A percentile compares a stretch with the other conserved stretches of the same genome.
These are phyloP conservation scores for Leptothorax acervorum DNA, from an alignment of 2,888 invertebrate genomes.

Conservation along the genomic window DNA sequence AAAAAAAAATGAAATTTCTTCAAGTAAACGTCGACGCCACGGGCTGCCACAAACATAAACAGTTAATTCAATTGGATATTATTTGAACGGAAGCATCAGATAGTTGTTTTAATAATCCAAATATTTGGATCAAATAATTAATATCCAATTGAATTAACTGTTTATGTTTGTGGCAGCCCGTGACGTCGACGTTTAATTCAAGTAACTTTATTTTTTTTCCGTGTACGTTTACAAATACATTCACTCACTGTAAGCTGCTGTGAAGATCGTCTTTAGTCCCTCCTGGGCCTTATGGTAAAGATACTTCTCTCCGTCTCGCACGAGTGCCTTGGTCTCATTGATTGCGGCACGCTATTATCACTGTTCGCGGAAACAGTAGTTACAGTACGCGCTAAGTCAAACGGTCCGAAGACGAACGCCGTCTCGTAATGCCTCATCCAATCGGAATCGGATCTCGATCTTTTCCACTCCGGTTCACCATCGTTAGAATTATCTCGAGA, in stretches of 20 bases:
- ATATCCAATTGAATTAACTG: too few species aligned
- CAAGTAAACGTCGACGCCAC: too few species aligned
- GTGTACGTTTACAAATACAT: background rate
- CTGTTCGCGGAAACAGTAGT: constrained; percentile 7
- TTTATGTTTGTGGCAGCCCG: too few species aligned
- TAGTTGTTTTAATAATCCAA: too few species aligned
- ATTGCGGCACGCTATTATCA: background rate
- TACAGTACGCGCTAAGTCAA: background rate
- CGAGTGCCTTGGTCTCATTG: background rate
- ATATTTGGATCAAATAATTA: too few species aligned
- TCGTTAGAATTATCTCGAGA: background rate
- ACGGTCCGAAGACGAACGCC: constrained; percentile 58
- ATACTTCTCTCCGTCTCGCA: constrained; percentile 52
- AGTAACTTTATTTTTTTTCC: too few species aligned
- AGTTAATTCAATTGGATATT: too few species aligned
- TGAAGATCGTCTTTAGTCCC: background rate
- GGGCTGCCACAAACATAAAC: too few species aligned
- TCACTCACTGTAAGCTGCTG: background rate
- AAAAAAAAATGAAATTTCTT: too few species aligned
- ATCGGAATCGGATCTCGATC: constrained; percentile 29
- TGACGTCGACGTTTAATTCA: too few species aligned
- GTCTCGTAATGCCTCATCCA: constrained; percentile 64
- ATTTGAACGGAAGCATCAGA: too few species aligned
- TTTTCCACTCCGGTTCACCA: constrained; percentile 25
- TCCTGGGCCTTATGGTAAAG: constrained; percentile 44